Evolutionary conservation across 2,888 invertebrate genomes (phyloP).

Genomic region (Nephrotoma flavescens): DNA sequence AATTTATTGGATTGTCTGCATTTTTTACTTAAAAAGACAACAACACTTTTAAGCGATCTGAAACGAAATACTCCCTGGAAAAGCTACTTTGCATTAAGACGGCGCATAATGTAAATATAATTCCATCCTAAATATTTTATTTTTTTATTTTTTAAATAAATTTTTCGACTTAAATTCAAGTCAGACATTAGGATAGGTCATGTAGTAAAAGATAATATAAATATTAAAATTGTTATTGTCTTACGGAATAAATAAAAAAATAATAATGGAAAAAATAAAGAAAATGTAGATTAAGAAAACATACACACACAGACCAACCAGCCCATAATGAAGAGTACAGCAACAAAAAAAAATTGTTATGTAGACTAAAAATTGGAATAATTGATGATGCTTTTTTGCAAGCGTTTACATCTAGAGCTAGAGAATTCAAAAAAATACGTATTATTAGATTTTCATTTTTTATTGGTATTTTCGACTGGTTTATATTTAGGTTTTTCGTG

Average conservation of each 20-base stretch:
- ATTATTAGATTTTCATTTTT: neutral
- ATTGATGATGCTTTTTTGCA: neutral
- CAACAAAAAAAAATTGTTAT: neutral
- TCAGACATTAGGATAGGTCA: neutral
- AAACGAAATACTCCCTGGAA: neutral
- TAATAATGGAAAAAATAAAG: neutral
- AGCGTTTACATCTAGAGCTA: neutral
- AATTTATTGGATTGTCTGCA: neutral
- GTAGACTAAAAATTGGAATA: neutral
- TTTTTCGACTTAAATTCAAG: neutral
- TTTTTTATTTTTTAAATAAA: neutral
- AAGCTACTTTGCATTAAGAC: neutral
- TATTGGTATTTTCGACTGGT: neutral
- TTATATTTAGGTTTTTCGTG: neutral
- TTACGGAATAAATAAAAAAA: neutral
- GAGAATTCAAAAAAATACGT: neutral
- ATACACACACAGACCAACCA: neutral
- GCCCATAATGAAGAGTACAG: neutral
- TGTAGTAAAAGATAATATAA: neutral
- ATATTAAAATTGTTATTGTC: neutral
- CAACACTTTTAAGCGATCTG: neutral
- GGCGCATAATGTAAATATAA: neutral
- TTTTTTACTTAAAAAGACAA: neutral
- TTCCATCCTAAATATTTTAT: neutral
- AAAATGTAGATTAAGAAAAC: neutral